Evolutionary conservation across 2,113 vertebrate species (phyloP).

Genomic region (Pachycephala philippinensis): DNA sequence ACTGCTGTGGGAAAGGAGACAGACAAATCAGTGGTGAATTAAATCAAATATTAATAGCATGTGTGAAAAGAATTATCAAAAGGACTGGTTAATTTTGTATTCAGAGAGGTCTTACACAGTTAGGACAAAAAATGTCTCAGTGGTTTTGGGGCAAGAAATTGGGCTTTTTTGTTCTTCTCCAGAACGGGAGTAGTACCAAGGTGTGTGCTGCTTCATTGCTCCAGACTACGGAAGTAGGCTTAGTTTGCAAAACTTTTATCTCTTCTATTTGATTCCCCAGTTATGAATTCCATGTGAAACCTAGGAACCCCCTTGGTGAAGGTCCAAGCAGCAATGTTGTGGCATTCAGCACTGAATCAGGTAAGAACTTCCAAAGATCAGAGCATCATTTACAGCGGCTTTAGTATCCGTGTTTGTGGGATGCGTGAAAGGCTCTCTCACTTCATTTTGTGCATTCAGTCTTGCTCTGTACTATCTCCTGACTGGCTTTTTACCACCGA

Average conservation of each 20-base stretch:
- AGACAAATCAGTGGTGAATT: not conserved
- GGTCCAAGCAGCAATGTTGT: conserved; percentile 86
- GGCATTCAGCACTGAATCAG: conserved; percentile 92
- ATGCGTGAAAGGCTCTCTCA: not conserved
- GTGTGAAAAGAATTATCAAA: not conserved
- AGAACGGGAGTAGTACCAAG: not conserved
- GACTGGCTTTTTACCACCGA: not conserved
- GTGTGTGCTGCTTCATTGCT: not conserved
- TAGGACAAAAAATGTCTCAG: not conserved
- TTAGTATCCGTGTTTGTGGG: not conserved
- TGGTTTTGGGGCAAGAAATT: not conserved
- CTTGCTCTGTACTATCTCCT: not conserved
- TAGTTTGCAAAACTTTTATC: not conserved
- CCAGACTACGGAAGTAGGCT: not conserved
- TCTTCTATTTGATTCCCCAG: conserved; percentile 68
- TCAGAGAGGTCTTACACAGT: not conserved
- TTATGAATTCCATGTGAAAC: conserved; percentile 91
- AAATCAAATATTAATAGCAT: not conserved
- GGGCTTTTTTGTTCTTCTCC: not conserved
- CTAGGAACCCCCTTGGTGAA: conserved; percentile 88
- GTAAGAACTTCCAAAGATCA: conserved; percentile 61
- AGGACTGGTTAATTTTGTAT: not conserved
- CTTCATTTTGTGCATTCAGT: not conserved
- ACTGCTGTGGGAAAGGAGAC: not conserved
- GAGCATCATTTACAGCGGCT: not conserved